Conservation (phyloP, 2,113 vertebrate species). For the Spheniscus mendiculus region DNA sequence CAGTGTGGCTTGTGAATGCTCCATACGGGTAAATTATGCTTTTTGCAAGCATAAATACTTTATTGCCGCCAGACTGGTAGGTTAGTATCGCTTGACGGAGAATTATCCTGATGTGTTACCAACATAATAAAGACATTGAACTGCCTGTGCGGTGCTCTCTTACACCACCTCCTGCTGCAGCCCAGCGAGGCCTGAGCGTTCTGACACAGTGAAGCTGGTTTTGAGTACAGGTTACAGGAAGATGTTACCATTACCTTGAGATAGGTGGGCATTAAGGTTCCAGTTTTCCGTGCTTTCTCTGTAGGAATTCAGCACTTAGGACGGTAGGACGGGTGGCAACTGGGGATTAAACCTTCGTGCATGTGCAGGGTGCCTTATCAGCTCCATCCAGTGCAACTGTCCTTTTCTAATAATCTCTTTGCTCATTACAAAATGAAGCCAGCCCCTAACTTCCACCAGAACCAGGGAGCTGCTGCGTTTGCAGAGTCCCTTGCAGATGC, state of each 20-base stretch:
- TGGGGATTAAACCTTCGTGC: not conserved
- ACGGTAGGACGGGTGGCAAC: not conserved
- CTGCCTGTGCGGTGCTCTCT: not conserved
- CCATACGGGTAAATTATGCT: not conserved
- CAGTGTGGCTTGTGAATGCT: not conserved
- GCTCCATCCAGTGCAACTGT: not conserved
- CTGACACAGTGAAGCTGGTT: not conserved
- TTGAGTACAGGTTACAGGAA: not conserved
- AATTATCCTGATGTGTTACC: not conserved
- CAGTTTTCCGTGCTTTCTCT: not conserved
- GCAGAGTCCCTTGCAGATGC: not conserved
- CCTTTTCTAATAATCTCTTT: not conserved
- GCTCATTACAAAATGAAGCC: not conserved
- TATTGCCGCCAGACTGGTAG: not conserved
- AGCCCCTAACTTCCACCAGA: not conserved
- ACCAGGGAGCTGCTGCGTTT: not conserved
- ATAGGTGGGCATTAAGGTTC: not conserved
- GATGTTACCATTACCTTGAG: not conserved
- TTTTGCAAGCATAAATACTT: slow-evolving; percentile 16
- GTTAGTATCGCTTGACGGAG: not conserved
- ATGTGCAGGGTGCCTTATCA: not conserved
- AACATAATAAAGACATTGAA: not conserved
- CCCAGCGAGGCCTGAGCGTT: not conserved
- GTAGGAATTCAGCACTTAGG: not conserved
- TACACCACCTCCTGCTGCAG: not conserved